Evolutionary conservation across 92 coral and sea anemone genomes (phyloP).

Genomic region (Plumapathes pennacea): DNA sequence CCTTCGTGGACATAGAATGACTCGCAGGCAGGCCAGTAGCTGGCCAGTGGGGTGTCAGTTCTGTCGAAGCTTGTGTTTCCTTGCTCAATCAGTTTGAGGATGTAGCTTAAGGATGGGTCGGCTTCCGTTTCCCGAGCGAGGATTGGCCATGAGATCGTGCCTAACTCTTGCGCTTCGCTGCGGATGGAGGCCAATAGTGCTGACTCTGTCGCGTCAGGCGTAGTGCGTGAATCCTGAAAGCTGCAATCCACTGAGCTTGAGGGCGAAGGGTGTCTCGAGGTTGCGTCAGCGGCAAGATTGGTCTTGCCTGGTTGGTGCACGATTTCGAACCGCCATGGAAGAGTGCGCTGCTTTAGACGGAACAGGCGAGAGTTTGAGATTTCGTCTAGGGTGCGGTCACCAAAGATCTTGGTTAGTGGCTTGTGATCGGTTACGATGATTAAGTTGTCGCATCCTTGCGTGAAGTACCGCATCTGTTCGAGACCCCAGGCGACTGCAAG

Average conservation of each 20-base stretch:
- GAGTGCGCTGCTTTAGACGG: slow-evolving; percentile 72
- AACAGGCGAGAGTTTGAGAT: slow-evolving; percentile 50
- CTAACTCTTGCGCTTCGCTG: slow-evolving; percentile 36
- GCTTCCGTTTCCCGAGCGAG: slow-evolving; percentile 49
- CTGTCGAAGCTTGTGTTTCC: slow-evolving; percentile 16
- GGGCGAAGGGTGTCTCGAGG: slow-evolving; percentile 66
- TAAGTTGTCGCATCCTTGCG: slow-evolving; percentile 60
- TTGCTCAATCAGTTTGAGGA: slow-evolving; percentile 44
- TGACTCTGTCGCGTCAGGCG: slow-evolving; percentile 36
- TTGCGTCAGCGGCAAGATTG: slow-evolving; percentile 61
- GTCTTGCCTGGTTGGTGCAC: slow-evolving; percentile 60
- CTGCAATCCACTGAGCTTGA: slow-evolving; percentile 34
- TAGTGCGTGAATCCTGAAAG: slow-evolving; percentile 42
- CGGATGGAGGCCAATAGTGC: slow-evolving; percentile 54
- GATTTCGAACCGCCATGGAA: slow-evolving; percentile 67
- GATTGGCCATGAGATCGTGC: slow-evolving; percentile 57
- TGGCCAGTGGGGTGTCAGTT: slow-evolving; percentile 28
- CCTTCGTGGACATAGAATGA: slow-evolving; percentile 49
- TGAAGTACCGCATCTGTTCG: slow-evolving; percentile 56
- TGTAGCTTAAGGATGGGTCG: slow-evolving; percentile 23
- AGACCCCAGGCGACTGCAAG: slow-evolving; percentile 74
- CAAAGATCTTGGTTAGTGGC: slow-evolving; percentile 41
- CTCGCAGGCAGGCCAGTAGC: slow-evolving; percentile 50
- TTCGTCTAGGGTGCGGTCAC: slow-evolving; percentile 58
- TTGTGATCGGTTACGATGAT: slow-evolving; percentile 45